A percentile compares a stretch with the other conserved stretches of the same genome.
phyloP scores from a whole-genome alignment of 2,888 invertebrate species.

The Eupeodes luniger region DNA sequence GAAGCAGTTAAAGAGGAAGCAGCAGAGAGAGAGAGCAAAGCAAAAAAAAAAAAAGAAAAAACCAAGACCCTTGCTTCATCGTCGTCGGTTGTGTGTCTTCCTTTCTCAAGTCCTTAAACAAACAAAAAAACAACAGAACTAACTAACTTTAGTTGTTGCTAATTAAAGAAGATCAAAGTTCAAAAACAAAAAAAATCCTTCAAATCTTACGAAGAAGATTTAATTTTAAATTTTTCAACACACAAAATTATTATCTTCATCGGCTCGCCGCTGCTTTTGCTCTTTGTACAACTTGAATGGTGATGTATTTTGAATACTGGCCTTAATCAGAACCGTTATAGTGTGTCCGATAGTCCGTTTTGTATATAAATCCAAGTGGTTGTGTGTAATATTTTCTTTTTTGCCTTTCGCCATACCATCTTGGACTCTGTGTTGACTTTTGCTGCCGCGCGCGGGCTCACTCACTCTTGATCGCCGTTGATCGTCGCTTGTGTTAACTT shows the following conservation, averaged over 20 bases:
- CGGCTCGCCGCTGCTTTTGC: neutral
- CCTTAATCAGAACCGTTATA: constrained; percentile 84
- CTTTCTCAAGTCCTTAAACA: constrained; percentile 26
- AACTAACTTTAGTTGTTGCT: constrained; percentile 25
- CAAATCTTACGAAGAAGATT: neutral
- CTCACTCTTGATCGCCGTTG: constrained; percentile 43
- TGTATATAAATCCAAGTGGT: constrained; percentile 70
- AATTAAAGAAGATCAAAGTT: constrained; percentile 27
- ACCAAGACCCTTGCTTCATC: constrained; percentile 35
- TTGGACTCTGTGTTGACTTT: constrained; percentile 47
- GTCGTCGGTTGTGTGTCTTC: constrained; percentile 58
- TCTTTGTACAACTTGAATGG: constrained; percentile 60
- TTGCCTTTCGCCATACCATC: constrained; percentile 73
- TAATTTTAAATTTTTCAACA: neutral
- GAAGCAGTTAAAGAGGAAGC: constrained; percentile 48
- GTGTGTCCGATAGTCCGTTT: constrained; percentile 76
- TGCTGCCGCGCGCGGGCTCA: constrained; percentile 63
- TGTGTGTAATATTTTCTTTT: constrained; percentile 70
- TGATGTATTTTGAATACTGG: constrained; percentile 82
- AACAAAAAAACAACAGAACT: neutral
- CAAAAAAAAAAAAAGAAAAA: neutral
- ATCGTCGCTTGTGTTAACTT: constrained; percentile 59
- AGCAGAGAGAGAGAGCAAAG: neutral
- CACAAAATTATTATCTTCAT: neutral
- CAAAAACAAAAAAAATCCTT: constrained; percentile 26